A percentile compares a stretch with the other conserved stretches of the same genome.
These are phyloP conservation scores for Himalopsyche tibetana DNA, from an alignment of 2,888 invertebrate species.

Conservation along the genomic window DNA sequence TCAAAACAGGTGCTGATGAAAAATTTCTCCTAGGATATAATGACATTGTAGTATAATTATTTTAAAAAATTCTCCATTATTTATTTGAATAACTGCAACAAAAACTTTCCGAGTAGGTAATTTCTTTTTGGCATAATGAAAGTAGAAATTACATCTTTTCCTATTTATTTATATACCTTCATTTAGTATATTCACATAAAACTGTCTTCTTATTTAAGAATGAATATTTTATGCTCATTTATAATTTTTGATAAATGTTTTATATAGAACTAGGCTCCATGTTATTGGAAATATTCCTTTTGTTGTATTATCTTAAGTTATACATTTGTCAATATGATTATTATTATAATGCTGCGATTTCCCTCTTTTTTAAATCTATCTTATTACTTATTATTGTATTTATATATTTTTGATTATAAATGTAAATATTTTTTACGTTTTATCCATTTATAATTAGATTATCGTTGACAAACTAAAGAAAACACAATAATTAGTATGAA, in stretches of 20 bases:
- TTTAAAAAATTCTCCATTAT: no score
- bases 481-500: slow-evolving; percentile 6
- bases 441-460: slow-evolving; percentile 30
- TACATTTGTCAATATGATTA: background rate
- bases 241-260: background rate
- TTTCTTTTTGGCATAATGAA: no score
- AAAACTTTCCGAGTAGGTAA: no score
- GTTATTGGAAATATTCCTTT: slow-evolving; percentile 15
- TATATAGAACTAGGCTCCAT: slow-evolving; percentile 6
- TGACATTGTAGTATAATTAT: no score
- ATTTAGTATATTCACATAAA: no score
- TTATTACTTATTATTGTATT: slow-evolving; percentile 15
- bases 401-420: slow-evolving; percentile 19
- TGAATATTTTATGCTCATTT: background rate
- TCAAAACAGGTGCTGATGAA: no score
- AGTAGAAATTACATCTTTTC: no score
- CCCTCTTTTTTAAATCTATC: background rate
- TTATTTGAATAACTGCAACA: no score
- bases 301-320: background rate
- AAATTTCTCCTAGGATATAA: no score
- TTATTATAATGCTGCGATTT: slow-evolving; percentile 6
- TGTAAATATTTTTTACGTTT: slow-evolving; percentile 30
- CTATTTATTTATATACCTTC: no score
- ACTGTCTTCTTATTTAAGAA: no score
- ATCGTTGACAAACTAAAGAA: background rate